phyloP scores from a whole-genome alignment of 2,797 vertebrate species.

The Pipistrellus pipistrellus region DNA sequence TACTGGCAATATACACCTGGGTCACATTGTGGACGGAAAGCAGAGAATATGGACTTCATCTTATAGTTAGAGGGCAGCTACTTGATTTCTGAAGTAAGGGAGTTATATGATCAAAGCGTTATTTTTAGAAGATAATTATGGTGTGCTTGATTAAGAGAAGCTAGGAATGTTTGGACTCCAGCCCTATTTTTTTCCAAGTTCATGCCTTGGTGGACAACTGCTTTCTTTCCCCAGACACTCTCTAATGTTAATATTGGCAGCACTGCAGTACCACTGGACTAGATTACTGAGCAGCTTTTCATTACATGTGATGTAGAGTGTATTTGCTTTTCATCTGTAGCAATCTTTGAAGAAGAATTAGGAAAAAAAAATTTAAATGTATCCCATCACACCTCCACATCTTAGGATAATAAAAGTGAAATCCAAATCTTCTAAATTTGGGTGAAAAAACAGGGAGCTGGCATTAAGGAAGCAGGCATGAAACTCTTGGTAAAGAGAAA shows the following conservation, averaged over 20 bases:
- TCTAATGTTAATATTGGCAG: conserved; percentile 28
- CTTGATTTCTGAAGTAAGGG: conserved; percentile 11
- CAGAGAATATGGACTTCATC: neutral
- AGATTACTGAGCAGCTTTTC: neutral
- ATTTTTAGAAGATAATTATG: conserved; percentile 70
- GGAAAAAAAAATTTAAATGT: neutral
- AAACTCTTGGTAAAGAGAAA: neutral
- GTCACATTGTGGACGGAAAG: neutral
- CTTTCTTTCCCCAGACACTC: conserved; percentile 44
- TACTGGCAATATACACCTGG: neutral
- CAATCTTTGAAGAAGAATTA: conserved; percentile 51
- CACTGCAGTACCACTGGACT: neutral
- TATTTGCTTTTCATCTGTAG: conserved; percentile 32
- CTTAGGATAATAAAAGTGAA: neutral
- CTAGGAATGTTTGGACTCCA: conserved; percentile 54
- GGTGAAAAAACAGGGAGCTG: neutral
- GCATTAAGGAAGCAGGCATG: neutral
- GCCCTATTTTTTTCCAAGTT: conserved; percentile 58
- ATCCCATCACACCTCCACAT: neutral
- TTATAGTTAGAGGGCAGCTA: neutral
- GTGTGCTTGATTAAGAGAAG: conserved; percentile 62
- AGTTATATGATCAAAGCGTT: conserved; percentile 60
- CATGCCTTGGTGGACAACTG: conserved; percentile 50
- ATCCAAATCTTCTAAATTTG: conserved; percentile 46
- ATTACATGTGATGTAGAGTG: neutral